A percentile compares a stretch with the other conserved stretches of the same genome.
phyloP scores from a whole-genome alignment of 35 echinoderm and acorn worm genomes.

The Apostichopus parvimensis region DNA sequence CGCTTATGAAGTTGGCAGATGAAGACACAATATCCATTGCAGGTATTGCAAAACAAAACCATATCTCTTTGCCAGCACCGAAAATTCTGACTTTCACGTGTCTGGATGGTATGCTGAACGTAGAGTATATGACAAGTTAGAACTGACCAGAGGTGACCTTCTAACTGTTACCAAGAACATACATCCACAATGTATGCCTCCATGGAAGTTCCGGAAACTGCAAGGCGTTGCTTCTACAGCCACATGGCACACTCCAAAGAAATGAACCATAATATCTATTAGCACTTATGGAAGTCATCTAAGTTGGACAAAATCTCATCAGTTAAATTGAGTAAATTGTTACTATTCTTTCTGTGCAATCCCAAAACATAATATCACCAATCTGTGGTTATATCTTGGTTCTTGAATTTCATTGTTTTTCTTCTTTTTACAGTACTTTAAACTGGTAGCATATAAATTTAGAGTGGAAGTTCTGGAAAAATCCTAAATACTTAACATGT shows the following conservation, averaged over 20 bases:
- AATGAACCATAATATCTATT: slow-evolving; percentile 49
- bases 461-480: not conserved
- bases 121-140: slow-evolving; percentile 15
- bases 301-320: slow-evolving; percentile 45
- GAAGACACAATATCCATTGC: too few relatives aligned
- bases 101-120: slow-evolving; percentile 59
- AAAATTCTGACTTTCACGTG: slow-evolving; percentile 23
- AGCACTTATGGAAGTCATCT: slow-evolving; percentile 44
- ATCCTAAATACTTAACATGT: not conserved
- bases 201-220: slow-evolving; percentile 53
- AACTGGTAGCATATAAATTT: too few relatives aligned
- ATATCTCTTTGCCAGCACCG: slow-evolving; percentile 30
- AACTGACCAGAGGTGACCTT: not conserved
- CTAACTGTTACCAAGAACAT: slow-evolving; percentile 59
- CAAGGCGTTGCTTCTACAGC: slow-evolving; percentile 43
- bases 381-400: not conserved
- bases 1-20: too few relatives aligned
- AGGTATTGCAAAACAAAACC: not conserved
- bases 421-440: not conserved
- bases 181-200: slow-evolving; percentile 56
- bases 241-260: slow-evolving; percentile 59
- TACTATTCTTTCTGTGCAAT: not conserved
- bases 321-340: slow-evolving; percentile 42
- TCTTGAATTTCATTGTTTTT: not conserved
- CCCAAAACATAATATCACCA: not conserved